Conservation (phyloP, 2,797 vertebrate species). For the Silurus aristotelis region DNA sequence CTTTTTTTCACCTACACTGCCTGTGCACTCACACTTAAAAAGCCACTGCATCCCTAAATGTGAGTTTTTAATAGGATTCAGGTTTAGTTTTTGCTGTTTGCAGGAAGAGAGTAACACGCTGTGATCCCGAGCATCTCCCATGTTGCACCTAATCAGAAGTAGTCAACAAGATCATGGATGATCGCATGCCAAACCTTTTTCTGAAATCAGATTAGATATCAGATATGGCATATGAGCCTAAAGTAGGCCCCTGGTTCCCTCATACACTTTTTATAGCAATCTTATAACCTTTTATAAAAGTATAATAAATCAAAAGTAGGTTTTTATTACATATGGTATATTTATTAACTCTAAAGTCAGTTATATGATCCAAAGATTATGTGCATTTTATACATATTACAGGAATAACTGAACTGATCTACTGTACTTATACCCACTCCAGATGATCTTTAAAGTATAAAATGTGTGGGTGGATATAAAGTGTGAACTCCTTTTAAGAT, state of each 20-base stretch:
- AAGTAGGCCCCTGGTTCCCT: not conserved
- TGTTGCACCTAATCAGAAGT: not conserved
- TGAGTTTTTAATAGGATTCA: not conserved
- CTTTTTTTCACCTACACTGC: constrained; percentile 12
- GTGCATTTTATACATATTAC: not conserved
- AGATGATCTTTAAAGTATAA: constrained; percentile 16
- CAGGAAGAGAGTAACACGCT: not conserved
- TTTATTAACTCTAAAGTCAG: not conserved
- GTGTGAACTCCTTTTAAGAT: constrained; percentile 12
- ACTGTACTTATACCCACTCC: not conserved
- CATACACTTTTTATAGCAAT: not conserved
- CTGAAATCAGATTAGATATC: not conserved
- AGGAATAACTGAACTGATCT: not conserved
- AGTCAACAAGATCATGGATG: not conserved
- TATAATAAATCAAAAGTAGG: not conserved
- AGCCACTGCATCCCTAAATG: not conserved
- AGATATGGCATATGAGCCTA: not conserved
- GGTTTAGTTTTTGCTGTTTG: not conserved
- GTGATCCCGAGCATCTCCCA: not conserved
- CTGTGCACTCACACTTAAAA: constrained; percentile 14
- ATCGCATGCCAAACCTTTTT: not conserved
- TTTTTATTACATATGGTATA: not conserved
- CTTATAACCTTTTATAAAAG: not conserved
- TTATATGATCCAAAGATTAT: not conserved
- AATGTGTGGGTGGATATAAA: constrained; percentile 17